Evolutionary conservation across 2,888 invertebrate genomes (phyloP), one percentile per base, ranked within the genome.

Genomic region (Stramonita haemastoma): DNA sequence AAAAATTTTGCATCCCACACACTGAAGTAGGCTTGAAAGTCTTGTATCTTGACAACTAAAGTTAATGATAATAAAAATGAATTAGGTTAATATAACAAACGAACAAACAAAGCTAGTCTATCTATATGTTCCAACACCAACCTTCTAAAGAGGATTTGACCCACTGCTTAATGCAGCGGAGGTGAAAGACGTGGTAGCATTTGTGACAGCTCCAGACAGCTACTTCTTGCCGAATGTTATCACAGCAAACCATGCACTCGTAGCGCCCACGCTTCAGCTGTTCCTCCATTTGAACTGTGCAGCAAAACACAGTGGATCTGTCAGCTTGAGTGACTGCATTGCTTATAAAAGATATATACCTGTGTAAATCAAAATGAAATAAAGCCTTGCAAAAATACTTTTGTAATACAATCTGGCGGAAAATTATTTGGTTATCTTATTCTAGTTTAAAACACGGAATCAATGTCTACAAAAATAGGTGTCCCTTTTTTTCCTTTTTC

Each of bases 221-320:
- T 93, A 98, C 98, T 60, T 97, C 97, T 92, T 98, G 97, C 91
- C 97, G 97, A 73, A 99, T 97, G 87, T 97, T 97, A 93, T 98
- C 99, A 95, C 98, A 99, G 95, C 99, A 99, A 29, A 99, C 98
- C 93, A 99, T 97, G 95, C 99, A 99, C 96, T 99, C 99, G 90
- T 99, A 97, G 0, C 97, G 97, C 0, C 98, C 98, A 90, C 97
- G 97, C 92, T 97, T 97, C 87, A 99, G 96, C 96, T 98, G 98
- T 86, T 98, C 98, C 26, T 83, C 77, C 90, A 88, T 90, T 60
- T 57, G 81, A 60, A 26, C 73, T 90, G 56, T 26, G 19, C 32
- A 87, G 32, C 66, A 19, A 66, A 87, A 73, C 46, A 86, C 57
- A 88, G 15, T 57, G 36, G 84, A 57, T 46, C 26, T 46, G n/a